Base-by-base conservation (phyloP, 1,140 invertebrate species). In the Lasaia peninsularis region DNA sequence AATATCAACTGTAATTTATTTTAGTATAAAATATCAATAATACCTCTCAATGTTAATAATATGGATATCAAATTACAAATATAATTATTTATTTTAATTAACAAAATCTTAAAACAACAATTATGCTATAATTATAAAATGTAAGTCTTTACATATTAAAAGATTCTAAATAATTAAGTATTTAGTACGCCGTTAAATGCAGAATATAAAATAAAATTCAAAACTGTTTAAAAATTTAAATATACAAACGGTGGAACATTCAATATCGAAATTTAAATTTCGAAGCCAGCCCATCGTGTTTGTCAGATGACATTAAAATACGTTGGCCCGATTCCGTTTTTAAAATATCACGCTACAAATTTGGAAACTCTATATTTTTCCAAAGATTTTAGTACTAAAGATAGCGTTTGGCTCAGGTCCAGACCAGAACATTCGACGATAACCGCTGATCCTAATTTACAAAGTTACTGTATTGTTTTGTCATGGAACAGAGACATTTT, bases 311-410 rank as follows among this genome's bases (percentile, higher is more conserved):
- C 51, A 52, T 34, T 33, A 11, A 32, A 52, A 52, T 52, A 34
- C 32, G 28, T 34, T 34, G 14, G 32, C 51, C 51, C 32, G 32
- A 34, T 52, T 52, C 24, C 32, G 16, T 52, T 52, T 52, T 52
- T 52, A 52, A 52, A 52, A 52, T 33, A 52, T 52, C 51, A 7
- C 10, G 51, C 51, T 20, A 52, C 51, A 52, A 52, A 52, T 52
- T 52, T 34, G 51, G 18, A 52, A 52, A 52, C 50, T 21, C 21
- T 33, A 52, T 52, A 52, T 52, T 52, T 52, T 52, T 52, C 51
- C 51, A 52, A 52, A 52, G 51, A 52, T 52, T 32, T 52, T 34
- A 32, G 51, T 32, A 33, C 28, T 33, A 34, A 52, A 32, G 51
- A 52, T 32, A 32, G 51, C 16, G 50, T 24, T 32, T 52, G 51